Evolutionary conservation across 2,888 invertebrate species (phyloP), one percentile per base, ranked within the genome.

Genomic region (Macrosiphum euphorbiae): DNA sequence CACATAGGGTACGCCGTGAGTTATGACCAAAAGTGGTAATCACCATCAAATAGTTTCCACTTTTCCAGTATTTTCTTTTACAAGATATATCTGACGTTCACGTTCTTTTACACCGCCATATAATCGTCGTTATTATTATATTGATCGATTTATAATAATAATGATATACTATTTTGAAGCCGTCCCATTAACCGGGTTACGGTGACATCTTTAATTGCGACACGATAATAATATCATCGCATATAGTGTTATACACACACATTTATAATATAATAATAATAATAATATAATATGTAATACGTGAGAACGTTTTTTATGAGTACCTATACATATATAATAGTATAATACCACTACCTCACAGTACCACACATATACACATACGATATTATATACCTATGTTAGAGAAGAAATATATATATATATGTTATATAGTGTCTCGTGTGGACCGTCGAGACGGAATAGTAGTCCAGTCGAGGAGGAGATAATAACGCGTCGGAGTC

Each of bases 381-480:
- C 10, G 55, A 50, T 28, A 28, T 55, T 58, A 44, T 20, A 26
- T 26, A 44, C 24, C 58, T n/a, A n/a, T 5, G 26, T 3, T 41
- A 35, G 3, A 28, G 28, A 44, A 84, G 55, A 35, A 78, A 55
- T 5, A 55, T 20, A 13, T 52, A n/a, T 61, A 61, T 13, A 61
- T 28, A 35, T 78, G 35, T 26, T 41, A 26, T 55, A 78, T 35
- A 20, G 20, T 8, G 35, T 78, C 78, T 78, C 78, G 20, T 20
- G 20, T 55, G 91, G 52, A 55, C 84, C 91, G 41, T 91, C 91
- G 28, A 78, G 78, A 84, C 84, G 28, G 55, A 91, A 91, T 84
- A 90, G 84, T 84, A 50, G 90, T 90, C 28, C 90, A 52, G 55
- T 55, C 41, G 52, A 84, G 52, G 41, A 78, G 35, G 41, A 35